These are phyloP conservation scores for Scalopus aquaticus DNA, from an alignment of 2,113 vertebrate species.

Conservation along the genomic window DNA sequence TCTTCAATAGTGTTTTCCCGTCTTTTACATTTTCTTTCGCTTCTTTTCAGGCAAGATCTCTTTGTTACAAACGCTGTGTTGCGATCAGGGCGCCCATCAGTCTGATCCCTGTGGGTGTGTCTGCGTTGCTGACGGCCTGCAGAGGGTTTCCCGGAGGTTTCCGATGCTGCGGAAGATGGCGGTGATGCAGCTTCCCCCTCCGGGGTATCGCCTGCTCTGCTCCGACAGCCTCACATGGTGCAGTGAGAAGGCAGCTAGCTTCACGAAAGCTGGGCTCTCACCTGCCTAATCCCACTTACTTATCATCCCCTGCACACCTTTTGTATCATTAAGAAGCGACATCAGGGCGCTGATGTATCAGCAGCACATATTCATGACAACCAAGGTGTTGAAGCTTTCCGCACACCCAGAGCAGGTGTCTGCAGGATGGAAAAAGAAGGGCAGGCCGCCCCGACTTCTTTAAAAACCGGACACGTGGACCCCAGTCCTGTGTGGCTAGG, in stretches of 20 bases:
- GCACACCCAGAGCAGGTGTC: not conserved
- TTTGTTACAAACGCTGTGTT: not conserved
- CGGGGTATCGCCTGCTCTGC: not conserved
- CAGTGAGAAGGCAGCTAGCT: not conserved
- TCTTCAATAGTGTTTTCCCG: conserved; percentile 32
- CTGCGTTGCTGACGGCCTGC: conserved; percentile 25
- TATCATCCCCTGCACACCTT: not conserved
- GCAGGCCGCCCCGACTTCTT: not conserved
- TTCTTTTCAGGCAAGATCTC: conserved; percentile 45
- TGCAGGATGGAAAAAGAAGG: not conserved
- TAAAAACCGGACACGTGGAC: not conserved
- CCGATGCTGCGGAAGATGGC: not conserved
- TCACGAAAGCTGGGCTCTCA: not conserved
- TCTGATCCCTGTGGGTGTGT: conserved; percentile 16
- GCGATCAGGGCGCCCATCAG: not conserved
- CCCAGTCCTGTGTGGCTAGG: not conserved
- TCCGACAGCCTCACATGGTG: not conserved
- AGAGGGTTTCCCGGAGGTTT: conserved; percentile 36
- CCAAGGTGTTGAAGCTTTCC: not conserved
- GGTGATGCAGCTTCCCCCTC: not conserved
- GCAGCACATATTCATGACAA: not conserved
- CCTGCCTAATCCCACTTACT: not conserved
- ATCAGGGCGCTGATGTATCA: not conserved
- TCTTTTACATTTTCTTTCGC: not conserved
- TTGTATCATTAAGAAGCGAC: not conserved